These are phyloP conservation scores for Myotis pilosus DNA, from an alignment of 2,797 vertebrate species.

Conservation along the genomic window DNA sequence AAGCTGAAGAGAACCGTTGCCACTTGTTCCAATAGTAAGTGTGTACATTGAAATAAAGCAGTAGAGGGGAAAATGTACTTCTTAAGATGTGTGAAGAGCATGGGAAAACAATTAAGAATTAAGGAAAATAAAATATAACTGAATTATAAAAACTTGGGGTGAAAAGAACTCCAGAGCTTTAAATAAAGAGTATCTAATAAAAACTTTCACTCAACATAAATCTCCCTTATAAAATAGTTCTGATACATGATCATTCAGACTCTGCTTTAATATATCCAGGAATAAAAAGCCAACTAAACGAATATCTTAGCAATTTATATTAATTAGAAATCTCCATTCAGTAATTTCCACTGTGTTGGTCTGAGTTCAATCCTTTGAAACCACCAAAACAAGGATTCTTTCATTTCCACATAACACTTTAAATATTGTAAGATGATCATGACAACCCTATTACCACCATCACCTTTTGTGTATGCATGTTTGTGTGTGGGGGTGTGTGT, in stretches of 20 bases:
- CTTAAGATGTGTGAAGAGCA: neutral
- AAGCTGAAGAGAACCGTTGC: neutral
- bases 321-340: neutral
- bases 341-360: neutral
- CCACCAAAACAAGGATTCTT: neutral
- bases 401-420: neutral
- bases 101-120: slow-evolving; percentile 36
- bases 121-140: slow-evolving; percentile 14
- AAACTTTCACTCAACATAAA: slow-evolving; percentile 8
- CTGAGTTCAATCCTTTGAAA: neutral
- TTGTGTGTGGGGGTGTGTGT: neutral
- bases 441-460: neutral
- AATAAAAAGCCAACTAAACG: slow-evolving; percentile 3
- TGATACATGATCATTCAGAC: neutral
- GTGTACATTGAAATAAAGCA: neutral
- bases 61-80: neutral
- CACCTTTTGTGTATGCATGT: neutral
- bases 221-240: neutral
- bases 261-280: neutral
- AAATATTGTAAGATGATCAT: neutral
- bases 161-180: slow-evolving; percentile 13
- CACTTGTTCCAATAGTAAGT: slow-evolving; percentile 19
- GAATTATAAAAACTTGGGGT: neutral
- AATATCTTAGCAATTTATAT: neutral
- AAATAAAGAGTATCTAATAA: slow-evolving; percentile 28